Evolutionary conservation across 1,140 invertebrate species (phyloP), one percentile per base, ranked within the genome.

Genomic region (Cotesia chilonis): DNA sequence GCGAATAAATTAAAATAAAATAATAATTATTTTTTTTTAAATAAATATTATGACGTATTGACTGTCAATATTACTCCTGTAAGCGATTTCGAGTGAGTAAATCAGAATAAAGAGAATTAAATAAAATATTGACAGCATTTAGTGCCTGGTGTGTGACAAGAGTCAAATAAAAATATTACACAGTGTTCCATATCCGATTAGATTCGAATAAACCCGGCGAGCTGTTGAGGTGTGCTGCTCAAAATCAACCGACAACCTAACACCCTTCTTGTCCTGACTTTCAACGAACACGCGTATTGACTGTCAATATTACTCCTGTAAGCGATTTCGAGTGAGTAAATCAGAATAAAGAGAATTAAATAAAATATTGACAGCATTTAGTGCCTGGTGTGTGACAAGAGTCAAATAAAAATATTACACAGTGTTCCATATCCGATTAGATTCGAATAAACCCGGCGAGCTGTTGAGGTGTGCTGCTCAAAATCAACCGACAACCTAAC

Each of bases 131-230:
- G 3, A 28, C 28, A 28, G 28, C 28, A 59, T 20, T 59, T 17
- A 59, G 9, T 9, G 6, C 28, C 28, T 28, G 28, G 28, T 28
- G 57, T 59, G 57, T 59, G 7, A 59, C 20, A 59, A 59, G 10
- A 59, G 57, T 59, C 57, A 59, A 59, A 59, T 59, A 59, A 28
- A 28, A 28, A 28, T 28, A 28, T 2, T 28, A 28, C 28, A 28
- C 28, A 28, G 2, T 28, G 28, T 28, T 20, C 17, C 20, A 59
- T 59, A 59, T 59, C 57, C 57, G 57, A 59, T 59, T 59, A 59
- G 57, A 28, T 59, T 59, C 20, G 57, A 59, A 59, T 59, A 59
- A 28, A 59, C 57, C 20, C 41, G 41, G 41, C 41, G 41, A 47
- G 41, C 10, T 47, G 41, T 47, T 20, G 20, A 59, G 57, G 57